A percentile compares a stretch with the other conserved stretches of the same genome.
phyloP scores from a whole-genome alignment of 2,797 vertebrate genomes.

The Calcarius lapponicus region DNA sequence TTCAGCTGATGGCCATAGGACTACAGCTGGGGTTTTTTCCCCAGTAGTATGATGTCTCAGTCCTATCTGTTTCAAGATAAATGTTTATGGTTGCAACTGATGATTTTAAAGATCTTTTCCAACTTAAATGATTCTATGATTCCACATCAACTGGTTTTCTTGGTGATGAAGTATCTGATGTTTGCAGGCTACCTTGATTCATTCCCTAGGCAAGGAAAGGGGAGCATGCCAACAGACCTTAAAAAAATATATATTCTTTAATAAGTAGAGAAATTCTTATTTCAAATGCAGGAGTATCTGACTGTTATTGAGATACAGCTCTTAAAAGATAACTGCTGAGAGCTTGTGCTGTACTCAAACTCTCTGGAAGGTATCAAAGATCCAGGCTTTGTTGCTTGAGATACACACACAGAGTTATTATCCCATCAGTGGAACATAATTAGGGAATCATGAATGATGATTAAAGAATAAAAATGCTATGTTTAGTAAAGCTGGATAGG shows the following conservation, averaged over 20 bases:
- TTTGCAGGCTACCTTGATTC: background rate
- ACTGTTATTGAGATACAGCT: background rate
- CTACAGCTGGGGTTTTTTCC: fast-evolving
- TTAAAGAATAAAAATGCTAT: background rate
- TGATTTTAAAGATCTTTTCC: background rate
- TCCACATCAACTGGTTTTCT: background rate
- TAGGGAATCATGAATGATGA: background rate
- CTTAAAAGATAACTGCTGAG: background rate
- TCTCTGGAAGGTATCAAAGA: background rate
- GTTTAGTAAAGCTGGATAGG: background rate
- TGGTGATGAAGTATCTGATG: background rate
- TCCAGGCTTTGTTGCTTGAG: background rate
- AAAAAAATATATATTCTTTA: background rate
- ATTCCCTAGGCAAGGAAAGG: background rate
- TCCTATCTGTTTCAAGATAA: background rate
- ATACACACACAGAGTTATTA: background rate
- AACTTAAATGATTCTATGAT: background rate
- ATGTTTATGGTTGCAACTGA: background rate
- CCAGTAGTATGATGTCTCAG: background rate
- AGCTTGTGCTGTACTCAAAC: background rate
- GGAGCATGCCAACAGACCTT: background rate
- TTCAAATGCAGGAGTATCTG: background rate
- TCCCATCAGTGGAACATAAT: background rate
- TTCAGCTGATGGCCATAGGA: background rate
- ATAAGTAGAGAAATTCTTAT: background rate